phyloP scores from a whole-genome alignment of 2,113 vertebrate species.

The Struthio camelus region DNA sequence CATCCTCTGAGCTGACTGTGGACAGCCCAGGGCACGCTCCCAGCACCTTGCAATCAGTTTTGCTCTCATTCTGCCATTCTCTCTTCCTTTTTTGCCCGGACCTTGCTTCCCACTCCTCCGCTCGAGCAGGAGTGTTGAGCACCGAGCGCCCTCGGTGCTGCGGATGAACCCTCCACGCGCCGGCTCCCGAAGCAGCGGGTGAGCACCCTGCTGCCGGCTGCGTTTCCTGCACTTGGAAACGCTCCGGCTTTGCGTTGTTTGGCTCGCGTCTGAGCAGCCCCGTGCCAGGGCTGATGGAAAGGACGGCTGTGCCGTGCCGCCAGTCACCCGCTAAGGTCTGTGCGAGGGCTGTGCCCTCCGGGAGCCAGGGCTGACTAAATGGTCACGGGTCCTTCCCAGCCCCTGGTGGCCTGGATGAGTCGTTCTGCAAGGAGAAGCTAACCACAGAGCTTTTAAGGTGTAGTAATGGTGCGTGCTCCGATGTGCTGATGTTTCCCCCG shows the following conservation, averaged over 20 bases:
- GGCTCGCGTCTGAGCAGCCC: neutral
- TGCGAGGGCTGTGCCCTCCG: neutral
- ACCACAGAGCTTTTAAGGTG: accelerated
- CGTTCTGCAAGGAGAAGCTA: neutral
- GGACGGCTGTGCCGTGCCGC: neutral
- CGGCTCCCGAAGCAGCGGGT: no score
- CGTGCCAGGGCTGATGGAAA: neutral
- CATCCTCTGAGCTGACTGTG: neutral
- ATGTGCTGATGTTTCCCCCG: neutral
- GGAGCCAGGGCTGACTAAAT: accelerated
- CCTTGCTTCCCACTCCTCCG: neutral
- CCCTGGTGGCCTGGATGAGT: neutral
- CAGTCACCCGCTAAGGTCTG: neutral
- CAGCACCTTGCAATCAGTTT: neutral
- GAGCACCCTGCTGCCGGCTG: neutral
- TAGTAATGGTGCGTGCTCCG: accelerated
- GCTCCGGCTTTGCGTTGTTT: neutral
- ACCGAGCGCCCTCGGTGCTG: neutral
- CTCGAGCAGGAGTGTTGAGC: neutral
- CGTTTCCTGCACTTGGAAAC: neutral
- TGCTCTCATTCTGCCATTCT: neutral
- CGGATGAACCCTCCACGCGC: neutral
- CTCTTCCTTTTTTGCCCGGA: neutral
- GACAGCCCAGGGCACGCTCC: neutral
- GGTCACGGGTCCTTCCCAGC: neutral